Percentiles rank a stretch among this genome's conserved stretches.
Conservation (phyloP, 2,113 vertebrate genomes). For the Bujurquina vittata region DNA sequence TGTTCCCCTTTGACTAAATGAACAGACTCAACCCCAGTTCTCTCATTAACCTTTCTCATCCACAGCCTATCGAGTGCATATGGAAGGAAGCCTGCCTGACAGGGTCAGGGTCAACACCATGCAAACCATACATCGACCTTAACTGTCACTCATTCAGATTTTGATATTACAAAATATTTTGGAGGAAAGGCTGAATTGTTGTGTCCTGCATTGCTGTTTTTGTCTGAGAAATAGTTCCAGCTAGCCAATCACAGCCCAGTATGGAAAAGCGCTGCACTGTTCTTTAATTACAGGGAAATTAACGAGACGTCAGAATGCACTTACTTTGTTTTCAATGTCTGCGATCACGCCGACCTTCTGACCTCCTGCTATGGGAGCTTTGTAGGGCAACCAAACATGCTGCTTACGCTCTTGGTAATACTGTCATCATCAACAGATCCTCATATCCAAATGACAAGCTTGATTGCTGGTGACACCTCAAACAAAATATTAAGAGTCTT, state of each 20-base stretch:
- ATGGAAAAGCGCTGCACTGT: background rate
- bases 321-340: background rate
- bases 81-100: background rate
- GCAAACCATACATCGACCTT: too few species aligned
- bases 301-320: background rate
- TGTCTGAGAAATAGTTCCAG: background rate
- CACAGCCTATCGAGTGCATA: background rate
- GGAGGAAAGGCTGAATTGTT: background rate
- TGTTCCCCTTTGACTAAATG: background rate
- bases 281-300: background rate
- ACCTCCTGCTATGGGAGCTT: background rate
- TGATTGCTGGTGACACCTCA: too few species aligned
- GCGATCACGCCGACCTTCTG: background rate
- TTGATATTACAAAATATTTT: background rate
- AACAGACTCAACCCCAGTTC: background rate
- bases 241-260: background rate
- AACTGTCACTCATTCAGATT: background rate
- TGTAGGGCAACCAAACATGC: background rate
- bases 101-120: background rate
- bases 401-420: background rate
- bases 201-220: background rate
- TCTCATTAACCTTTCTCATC: background rate
- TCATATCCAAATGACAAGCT: too few species aligned
- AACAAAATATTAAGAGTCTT: too few species aligned
- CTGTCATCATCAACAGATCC: too few species aligned